Percentiles rank a stretch among this genome's conserved stretches.
Conservation (phyloP, 2,888 invertebrate species). For the Unio delphinus region DNA sequence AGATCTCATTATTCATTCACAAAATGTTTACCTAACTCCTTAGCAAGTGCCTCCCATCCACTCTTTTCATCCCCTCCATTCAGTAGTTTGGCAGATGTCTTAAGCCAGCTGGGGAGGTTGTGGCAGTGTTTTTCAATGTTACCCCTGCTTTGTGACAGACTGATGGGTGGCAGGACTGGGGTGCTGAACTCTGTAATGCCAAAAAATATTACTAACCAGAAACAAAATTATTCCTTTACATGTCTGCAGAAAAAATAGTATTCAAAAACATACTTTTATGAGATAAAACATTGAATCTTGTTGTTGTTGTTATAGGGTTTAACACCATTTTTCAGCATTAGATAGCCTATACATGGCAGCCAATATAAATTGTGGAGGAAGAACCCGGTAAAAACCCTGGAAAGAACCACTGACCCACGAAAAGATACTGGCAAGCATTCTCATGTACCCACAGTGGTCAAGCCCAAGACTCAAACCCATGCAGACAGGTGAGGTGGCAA, state of each 20-base stretch:
- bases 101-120: conserved; percentile 69
- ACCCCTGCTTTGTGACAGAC: conserved; percentile 47
- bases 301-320: too few relatives aligned
- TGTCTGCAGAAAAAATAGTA: background rate
- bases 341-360: too few relatives aligned
- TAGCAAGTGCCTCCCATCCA: conserved; percentile 71
- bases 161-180: conserved; percentile 55
- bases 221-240: background rate
- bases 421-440: too few relatives aligned
- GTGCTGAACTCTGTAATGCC: conserved; percentile 40
- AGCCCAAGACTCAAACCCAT: too few relatives aligned
- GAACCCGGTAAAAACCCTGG: too few relatives aligned
- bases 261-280: background rate
- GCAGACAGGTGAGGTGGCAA: too few relatives aligned
- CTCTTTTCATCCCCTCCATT: conserved; percentile 68
- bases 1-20: too few relatives aligned
- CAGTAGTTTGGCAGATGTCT: conserved; percentile 71
- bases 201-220: background rate
- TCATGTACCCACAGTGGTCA: too few relatives aligned
- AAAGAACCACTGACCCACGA: too few relatives aligned
- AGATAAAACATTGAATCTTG: too few relatives aligned
- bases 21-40: conserved; percentile 60
- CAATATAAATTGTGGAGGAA: too few relatives aligned
- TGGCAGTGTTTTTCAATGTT: conserved; percentile 63
- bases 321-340: too few relatives aligned